Conservation (phyloP, 1,140 invertebrate species). For the Dreissena rostriformis region DNA sequence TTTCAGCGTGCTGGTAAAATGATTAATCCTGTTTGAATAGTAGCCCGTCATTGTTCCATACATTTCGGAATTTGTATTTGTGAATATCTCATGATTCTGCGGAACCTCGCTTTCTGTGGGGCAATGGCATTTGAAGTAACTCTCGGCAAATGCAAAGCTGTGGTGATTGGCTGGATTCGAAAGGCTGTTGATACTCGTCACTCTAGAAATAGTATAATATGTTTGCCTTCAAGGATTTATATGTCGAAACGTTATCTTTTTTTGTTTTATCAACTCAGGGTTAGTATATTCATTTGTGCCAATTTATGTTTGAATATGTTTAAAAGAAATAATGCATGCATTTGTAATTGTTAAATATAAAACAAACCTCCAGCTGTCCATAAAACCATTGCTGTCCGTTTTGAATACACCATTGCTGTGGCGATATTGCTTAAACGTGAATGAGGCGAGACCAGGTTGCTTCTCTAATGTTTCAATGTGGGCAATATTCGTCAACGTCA, state of each 20-base stretch:
- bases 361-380: slow-evolving; percentile 2
- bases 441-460: not conserved
- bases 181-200: not conserved
- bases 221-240: not conserved
- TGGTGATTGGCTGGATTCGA: not conserved
- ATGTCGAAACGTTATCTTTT: not conserved
- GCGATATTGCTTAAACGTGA: not conserved
- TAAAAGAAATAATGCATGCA: not conserved
- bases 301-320: not conserved
- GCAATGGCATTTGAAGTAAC: not conserved
- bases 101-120: too few species aligned
- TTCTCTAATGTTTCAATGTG: not conserved
- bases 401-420: not conserved
- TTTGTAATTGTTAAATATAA: not conserved
- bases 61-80: too few species aligned
- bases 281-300: not conserved
- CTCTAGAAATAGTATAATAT: not conserved
- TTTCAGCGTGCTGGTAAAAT: too few species aligned
- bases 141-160: not conserved
- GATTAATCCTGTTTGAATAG: too few species aligned
- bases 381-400: not conserved
- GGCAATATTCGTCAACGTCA: not conserved
- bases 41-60: too few species aligned
- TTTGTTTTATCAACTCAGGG: not conserved
- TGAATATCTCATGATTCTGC: too few species aligned